phyloP scores from a whole-genome alignment of 2,113 vertebrate genomes.

The Gallinago media region DNA sequence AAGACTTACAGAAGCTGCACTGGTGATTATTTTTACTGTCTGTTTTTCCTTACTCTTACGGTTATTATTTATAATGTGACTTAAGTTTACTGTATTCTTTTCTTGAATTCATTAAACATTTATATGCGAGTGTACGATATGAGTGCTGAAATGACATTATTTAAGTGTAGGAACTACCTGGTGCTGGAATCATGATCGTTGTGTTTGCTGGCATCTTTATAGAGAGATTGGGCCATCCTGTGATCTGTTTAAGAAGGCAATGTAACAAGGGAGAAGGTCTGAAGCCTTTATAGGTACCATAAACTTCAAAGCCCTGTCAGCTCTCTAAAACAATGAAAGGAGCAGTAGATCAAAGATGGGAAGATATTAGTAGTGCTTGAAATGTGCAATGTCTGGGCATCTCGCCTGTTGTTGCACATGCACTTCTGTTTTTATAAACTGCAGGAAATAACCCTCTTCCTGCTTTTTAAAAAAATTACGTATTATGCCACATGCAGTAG shows the following conservation, averaged over 20 bases:
- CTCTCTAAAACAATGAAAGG: background rate
- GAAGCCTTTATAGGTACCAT: background rate
- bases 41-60: background rate
- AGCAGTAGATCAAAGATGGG: background rate
- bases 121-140: fast-evolving
- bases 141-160: background rate
- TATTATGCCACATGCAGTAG: background rate
- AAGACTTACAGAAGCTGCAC: background rate
- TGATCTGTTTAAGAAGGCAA: background rate
- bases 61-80: background rate
- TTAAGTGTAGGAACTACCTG: background rate
- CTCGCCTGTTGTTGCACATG: background rate
- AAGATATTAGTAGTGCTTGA: background rate
- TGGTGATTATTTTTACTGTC: background rate
- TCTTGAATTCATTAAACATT: background rate
- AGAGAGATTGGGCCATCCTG: background rate
- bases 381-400: background rate
- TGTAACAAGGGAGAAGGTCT: background rate
- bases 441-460: background rate
- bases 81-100: background rate
- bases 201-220: background rate
- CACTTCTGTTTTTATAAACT: background rate
- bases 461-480: background rate
- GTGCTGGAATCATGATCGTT: background rate
- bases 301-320: background rate